Evolutionary conservation across 2,888 invertebrate genomes (phyloP).

Genomic region (Lymantria monacha): DNA sequence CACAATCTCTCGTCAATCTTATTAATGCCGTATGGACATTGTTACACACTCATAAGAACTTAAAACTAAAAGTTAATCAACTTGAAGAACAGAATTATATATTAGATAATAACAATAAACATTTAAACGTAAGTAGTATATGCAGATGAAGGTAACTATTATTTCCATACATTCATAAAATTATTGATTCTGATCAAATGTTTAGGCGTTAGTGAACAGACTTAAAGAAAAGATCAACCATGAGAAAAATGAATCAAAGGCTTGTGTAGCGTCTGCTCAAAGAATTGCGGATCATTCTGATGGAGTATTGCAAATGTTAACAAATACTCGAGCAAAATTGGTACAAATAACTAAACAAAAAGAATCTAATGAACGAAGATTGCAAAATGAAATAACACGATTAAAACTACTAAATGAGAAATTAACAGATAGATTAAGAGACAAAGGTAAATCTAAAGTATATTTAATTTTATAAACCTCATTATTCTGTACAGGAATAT

Average conservation of each 20-base stretch:
- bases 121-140: constrained; percentile 59
- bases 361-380: constrained; percentile 54
- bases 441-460: constrained; percentile 52
- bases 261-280: constrained; percentile 71
- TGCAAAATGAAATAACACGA: constrained; percentile 62
- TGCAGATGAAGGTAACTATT: background rate
- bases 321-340: constrained; percentile 55
- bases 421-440: constrained; percentile 56
- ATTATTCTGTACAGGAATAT: no score
- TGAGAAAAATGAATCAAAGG: constrained; percentile 68
- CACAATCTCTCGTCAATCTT: constrained; percentile 61
- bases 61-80: constrained; percentile 50
- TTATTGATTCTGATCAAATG: background rate
- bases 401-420: constrained; percentile 68
- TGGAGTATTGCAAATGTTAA: constrained; percentile 52
- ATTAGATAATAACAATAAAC: constrained; percentile 64
- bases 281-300: constrained; percentile 68
- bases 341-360: constrained; percentile 64
- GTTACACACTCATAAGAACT: constrained; percentile 59
- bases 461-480: background rate
- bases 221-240: constrained; percentile 54
- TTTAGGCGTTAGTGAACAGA: constrained; percentile 51
- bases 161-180: background rate
- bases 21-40: constrained; percentile 66
- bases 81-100: constrained; percentile 63